Conservation (phyloP, 2,113 vertebrate genomes). For the Nothoprocta perdicaria region DNA sequence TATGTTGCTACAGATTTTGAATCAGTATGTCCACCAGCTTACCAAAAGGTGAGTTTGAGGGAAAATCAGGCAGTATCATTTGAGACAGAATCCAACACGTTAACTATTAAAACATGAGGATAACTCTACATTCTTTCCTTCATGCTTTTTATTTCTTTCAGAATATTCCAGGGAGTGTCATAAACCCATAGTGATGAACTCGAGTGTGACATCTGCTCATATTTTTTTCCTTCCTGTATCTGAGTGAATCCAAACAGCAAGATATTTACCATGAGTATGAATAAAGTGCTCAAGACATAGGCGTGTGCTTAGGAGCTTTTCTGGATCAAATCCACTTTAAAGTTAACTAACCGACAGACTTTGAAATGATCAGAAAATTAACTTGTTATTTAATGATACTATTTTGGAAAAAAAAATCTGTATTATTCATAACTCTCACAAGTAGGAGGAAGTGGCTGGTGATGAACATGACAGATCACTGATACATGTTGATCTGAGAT, state of each 20-base stretch:
- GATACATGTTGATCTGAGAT: neutral
- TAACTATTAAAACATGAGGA: neutral
- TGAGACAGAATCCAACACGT: neutral
- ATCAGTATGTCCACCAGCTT: neutral
- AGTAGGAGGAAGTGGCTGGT: neutral
- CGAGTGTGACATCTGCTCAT: neutral
- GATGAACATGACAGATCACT: neutral
- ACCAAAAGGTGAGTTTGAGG: neutral
- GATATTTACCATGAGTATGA: neutral
- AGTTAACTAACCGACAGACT: neutral
- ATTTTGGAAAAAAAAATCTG: neutral
- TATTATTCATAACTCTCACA: neutral
- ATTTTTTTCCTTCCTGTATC: neutral
- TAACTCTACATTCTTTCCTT: neutral
- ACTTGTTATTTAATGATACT: neutral
- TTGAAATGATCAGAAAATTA: neutral
- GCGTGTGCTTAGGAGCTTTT: neutral
- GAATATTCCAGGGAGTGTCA: neutral
- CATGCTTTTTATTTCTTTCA: neutral
- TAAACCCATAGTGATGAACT: neutral
- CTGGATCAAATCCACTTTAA: neutral
- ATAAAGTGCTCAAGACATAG: slow-evolving; percentile 11
- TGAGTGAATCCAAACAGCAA: neutral
- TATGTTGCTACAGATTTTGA: neutral
- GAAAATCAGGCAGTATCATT: neutral